Conservation (phyloP, 2,113 vertebrate genomes). For the Aythya baeri region DNA sequence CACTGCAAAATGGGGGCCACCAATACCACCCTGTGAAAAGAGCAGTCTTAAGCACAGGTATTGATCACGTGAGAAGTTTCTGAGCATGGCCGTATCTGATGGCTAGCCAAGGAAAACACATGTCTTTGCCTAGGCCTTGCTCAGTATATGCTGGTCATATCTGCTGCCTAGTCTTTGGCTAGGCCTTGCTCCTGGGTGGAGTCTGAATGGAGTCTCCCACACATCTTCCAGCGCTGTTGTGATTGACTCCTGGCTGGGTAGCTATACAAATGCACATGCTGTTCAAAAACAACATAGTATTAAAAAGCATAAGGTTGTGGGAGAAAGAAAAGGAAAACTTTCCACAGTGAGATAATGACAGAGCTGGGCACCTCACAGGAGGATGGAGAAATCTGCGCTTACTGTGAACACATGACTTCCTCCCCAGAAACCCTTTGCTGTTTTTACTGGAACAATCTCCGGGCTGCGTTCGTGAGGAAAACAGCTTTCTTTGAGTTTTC, state of each 20-base stretch:
- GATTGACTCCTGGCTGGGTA: neutral
- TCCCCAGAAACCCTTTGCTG: neutral
- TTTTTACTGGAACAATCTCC: neutral
- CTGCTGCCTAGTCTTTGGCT: neutral
- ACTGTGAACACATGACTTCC: neutral
- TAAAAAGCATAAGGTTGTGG: rapidly evolving
- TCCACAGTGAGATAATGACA: neutral
- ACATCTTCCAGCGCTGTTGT: rapidly evolving
- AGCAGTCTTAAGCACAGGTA: neutral
- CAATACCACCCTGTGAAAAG: neutral
- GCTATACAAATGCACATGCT: neutral
- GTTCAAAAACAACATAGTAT: neutral
- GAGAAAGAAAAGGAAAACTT: neutral
- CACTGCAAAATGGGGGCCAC: neutral
- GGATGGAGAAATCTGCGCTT: rapidly evolving
- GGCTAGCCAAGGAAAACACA: neutral
- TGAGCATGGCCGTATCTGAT: neutral
- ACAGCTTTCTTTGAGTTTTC: neutral
- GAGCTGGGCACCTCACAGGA: rapidly evolving
- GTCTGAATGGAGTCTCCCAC: neutral
- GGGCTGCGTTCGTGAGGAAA: neutral
- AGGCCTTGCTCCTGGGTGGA: neutral
- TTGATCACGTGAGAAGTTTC: conserved; percentile 1
- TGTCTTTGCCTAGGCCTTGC: neutral
- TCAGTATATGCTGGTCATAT: neutral